Percentiles rank a stretch among this genome's conserved stretches.
Evolutionary conservation across 2,797 vertebrate genomes (phyloP).

Genomic region (Apodemus agrarius): DNA sequence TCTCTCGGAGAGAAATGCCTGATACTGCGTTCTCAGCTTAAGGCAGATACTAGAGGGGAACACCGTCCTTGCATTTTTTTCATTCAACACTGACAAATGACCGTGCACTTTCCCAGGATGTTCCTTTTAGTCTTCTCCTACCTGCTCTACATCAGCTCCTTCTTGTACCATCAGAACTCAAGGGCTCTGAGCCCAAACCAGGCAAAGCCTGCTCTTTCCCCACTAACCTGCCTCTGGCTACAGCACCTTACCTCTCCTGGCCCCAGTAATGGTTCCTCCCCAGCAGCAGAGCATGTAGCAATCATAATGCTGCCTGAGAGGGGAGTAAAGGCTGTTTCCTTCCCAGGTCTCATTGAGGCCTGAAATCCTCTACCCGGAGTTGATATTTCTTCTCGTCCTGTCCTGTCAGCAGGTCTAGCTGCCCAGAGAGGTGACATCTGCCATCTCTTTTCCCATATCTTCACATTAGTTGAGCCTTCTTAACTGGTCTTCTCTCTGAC

Average conservation of each 20-base stretch:
- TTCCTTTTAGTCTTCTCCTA: neutral
- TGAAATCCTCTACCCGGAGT: neutral
- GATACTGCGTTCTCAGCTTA: neutral
- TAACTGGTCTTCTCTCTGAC: neutral
- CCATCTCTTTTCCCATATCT: neutral
- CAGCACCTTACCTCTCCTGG: neutral
- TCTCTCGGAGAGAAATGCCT: neutral
- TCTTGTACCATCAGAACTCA: neutral
- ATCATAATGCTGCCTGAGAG: neutral
- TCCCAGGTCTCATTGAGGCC: neutral
- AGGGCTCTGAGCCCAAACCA: neutral
- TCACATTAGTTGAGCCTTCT: neutral
- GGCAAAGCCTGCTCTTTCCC: neutral
- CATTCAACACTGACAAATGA: slow-evolving; percentile 4
- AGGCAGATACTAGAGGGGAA: neutral
- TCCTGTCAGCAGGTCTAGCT: neutral
- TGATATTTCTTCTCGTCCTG: slow-evolving; percentile 33
- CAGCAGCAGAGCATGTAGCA: neutral
- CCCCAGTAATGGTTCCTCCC: neutral
- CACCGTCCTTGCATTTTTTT: neutral
- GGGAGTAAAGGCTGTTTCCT: neutral
- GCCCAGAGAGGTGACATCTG: neutral
- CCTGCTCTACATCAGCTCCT: neutral
- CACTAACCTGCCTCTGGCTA: neutral
- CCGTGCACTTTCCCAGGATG: neutral